A percentile compares a stretch with the other conserved stretches of the same genome.
Evolutionary conservation across 2,797 vertebrate genomes (phyloP).

Genomic region (Australoheros facetus): DNA sequence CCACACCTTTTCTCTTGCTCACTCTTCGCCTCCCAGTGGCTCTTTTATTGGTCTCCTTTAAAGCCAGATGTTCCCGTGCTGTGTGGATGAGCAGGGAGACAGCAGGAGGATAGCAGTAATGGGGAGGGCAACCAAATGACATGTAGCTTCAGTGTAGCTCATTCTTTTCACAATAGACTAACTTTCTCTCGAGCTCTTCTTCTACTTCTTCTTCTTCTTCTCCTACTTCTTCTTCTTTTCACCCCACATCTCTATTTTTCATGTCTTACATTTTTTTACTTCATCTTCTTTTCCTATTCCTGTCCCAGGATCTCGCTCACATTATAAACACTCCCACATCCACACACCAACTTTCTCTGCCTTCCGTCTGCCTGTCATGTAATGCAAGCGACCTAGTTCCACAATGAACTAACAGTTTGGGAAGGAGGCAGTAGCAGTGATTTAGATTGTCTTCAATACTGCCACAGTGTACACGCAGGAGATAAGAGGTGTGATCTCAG

Average conservation of each 20-base stretch:
- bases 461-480: slow-evolving; percentile 16
- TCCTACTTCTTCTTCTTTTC: not conserved
- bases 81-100: slow-evolving; percentile 28
- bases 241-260: slow-evolving; percentile 4
- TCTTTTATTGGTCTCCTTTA: slow-evolving; percentile 67
- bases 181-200: slow-evolving; percentile 12
- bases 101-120: not conserved
- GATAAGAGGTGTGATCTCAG: slow-evolving; percentile 68
- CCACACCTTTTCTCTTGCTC: slow-evolving; percentile 56
- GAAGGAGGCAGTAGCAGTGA: slow-evolving; percentile 48
- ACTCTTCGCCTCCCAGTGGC: slow-evolving; percentile 46
- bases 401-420: slow-evolving; percentile 53
- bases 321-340: slow-evolving; percentile 32
- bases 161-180: slow-evolving; percentile 27
- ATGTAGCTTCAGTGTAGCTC: slow-evolving; percentile 37
- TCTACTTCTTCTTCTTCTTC: slow-evolving; percentile 1
- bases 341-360: slow-evolving; percentile 33
- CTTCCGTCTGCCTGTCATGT: slow-evolving; percentile 45
- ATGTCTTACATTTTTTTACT: slow-evolving; percentile 13
- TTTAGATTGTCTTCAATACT: slow-evolving; percentile 52
- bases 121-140: slow-evolving; percentile 37
- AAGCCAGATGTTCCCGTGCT: slow-evolving; percentile 66
- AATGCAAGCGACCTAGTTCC: slow-evolving; percentile 58
- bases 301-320: slow-evolving; percentile 19
- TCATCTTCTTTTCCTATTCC: slow-evolving; percentile 23